Base-by-base conservation (phyloP, 1,140 invertebrate species). In the Solenopsis invicta region DNA sequence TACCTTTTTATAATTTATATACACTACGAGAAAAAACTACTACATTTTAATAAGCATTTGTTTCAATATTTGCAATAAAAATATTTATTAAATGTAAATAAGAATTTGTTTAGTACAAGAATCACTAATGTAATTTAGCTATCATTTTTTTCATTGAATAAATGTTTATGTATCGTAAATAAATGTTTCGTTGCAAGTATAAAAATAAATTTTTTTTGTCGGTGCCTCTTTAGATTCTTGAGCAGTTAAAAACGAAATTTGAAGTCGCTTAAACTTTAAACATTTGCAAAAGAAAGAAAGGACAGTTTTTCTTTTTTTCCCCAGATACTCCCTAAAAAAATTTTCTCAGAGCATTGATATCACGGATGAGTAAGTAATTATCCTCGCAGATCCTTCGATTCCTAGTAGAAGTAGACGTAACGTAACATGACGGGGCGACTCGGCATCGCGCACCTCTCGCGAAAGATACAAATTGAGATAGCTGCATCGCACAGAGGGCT, bases 381-480 rank as follows among this genome's bases (percentile, higher is more conserved):
- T 84, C 69, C 21, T 8, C 18, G 10, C 16, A 18, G 69, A 82
- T 48, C 16, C 34, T 45, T 74, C 56, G 37, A 34, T 74, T 24
- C 24, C 24, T 48, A 48, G 62, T 37, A 52, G 69, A 48, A 54
- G 64, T 61, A 61, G 69, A 84, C 69, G 69, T 74, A 48, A 84
- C 67, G 64, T 62, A 21, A 80, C 48, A 18, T 24, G 77, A 72
- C 54, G 80, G 80, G 52, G 54, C 52, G 54, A 74, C 24, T 82
- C 54, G 41, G 41, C 41, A 24, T 74, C 45, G 67, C 80, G 80
- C 54, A 67, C 80, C 78, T 72, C 59, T 66, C 56, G 50, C 64
- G 69, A 85, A 89, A 88, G 75, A 81, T 87, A 85, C 56, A 90
- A 88, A 90, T 75, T 75, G 89, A 80, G 90, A 91, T 80, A 88